phyloP scores from a whole-genome alignment of 2,797 vertebrate genomes.

The Sebastiscus albofasciatus region DNA sequence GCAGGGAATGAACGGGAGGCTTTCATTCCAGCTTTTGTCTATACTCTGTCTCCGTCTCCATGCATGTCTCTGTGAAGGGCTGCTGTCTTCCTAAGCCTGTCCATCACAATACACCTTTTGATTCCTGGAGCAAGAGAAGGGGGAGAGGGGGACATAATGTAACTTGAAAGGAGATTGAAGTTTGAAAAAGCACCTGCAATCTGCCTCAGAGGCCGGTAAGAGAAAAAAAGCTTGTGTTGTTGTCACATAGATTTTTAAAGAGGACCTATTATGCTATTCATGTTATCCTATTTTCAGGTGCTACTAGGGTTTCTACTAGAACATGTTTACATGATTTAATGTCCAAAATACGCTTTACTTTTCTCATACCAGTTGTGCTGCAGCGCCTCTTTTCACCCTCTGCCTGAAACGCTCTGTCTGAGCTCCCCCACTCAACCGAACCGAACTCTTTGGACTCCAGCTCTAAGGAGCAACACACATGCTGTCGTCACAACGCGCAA shows the following conservation, averaged over 20 bases:
- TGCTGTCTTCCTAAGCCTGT: slow-evolving; percentile 34
- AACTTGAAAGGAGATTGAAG: slow-evolving; percentile 14
- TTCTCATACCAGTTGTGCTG: too few relatives aligned
- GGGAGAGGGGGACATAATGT: slow-evolving; percentile 8
- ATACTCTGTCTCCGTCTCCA: slow-evolving; percentile 9
- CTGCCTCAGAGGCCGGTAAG: background rate
- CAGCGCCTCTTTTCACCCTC: too few relatives aligned
- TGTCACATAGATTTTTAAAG: background rate
- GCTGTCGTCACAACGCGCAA: too few relatives aligned
- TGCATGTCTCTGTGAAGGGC: slow-evolving; percentile 39
- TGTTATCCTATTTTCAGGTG: background rate
- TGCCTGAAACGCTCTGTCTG: too few relatives aligned
- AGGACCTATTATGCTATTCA: background rate
- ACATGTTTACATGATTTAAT: too few relatives aligned
- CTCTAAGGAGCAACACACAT: too few relatives aligned
- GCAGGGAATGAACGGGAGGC: slow-evolving; percentile 36
- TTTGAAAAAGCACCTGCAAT: slow-evolving; percentile 31
- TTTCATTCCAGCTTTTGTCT: slow-evolving; percentile 62
- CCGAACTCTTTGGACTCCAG: too few relatives aligned
- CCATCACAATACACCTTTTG: slow-evolving; percentile 76
- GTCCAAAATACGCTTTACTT: too few relatives aligned
- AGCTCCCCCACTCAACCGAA: too few relatives aligned
- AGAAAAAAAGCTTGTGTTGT: background rate
- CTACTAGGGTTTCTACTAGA: background rate
- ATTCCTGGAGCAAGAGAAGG: slow-evolving; percentile 33